phyloP scores from a whole-genome alignment of 2,888 invertebrate genomes.

The Rotaria socialis region DNA sequence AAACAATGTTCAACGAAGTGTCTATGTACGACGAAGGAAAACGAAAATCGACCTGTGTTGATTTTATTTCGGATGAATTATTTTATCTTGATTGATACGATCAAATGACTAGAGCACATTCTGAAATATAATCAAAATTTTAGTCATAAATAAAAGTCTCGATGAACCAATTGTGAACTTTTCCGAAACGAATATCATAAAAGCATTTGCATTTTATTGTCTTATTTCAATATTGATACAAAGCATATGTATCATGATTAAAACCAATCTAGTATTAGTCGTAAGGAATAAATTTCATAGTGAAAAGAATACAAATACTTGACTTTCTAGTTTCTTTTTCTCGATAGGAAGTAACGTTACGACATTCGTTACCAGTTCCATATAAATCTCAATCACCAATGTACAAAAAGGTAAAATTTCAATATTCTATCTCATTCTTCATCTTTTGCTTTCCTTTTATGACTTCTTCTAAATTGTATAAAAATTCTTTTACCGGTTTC shows the following conservation, averaged over 20 bases:
- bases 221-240: not conserved
- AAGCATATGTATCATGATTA: not conserved
- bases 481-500: not conserved
- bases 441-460: not conserved
- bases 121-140: too few relatives aligned
- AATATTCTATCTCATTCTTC: not conserved
- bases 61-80: too few relatives aligned
- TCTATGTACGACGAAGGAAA: too few relatives aligned
- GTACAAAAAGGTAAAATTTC: not conserved
- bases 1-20: too few relatives aligned
- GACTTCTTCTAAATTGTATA: not conserved
- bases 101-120: too few relatives aligned
- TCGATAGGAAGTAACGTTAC: not conserved
- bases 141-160: too few relatives aligned
- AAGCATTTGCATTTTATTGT: not conserved
- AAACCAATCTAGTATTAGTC: not conserved
- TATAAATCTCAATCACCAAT: conserved; percentile 17
- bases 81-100: too few relatives aligned
- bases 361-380: not conserved
- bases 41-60: too few relatives aligned
- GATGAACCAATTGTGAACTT: too few relatives aligned
- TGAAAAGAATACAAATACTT: not conserved
- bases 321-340: not conserved
- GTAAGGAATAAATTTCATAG: too few relatives aligned
- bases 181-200: not conserved